Evolutionary conservation across 2,113 vertebrate species (phyloP), one percentile per base, ranked within the genome.

Genomic region (Tychaedon coryphoeus): DNA sequence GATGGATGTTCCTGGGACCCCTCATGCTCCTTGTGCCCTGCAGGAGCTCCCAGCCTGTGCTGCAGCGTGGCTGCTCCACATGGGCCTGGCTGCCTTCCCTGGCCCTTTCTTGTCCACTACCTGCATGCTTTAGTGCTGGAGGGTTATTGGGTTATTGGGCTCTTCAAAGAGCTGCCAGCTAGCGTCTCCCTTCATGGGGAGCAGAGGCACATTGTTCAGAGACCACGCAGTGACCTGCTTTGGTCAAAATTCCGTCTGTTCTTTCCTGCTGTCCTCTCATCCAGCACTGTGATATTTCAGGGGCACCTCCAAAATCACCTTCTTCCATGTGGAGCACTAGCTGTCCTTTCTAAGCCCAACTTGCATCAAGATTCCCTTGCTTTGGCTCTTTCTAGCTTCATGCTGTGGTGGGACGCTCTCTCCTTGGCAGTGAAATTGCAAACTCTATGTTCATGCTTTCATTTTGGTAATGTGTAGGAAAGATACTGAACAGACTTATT

Each of bases 1-100:
- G 79, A 9, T 8, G 28, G 25, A 1, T 64, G 23, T 64, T 64
- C 50, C 65, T 83, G 38, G 31, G 14, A 64, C 10, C 34, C 19
- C 34, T 57, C 0, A 0, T 53, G n/a, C 16, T 29, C n/a, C 56
- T 62, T 0, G 0, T 66, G 47, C 12, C 20, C 23, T 40, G 20
- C 51, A 43, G 47, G 74, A 88, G 29, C 48, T 69, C 54, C 36
- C 33, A 31, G 9, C 10, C 47, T 17, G 43, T 18, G 34, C 65
- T 5, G 3, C 56, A 45, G 14, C 1, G 3, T 0, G 0, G 56
- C 50, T 64, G 47, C 26, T 81, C n/a, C 51, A 14, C 6, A 2
- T 18, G 15, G 65, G 12, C 42, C 66, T 64, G 33, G 12, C 18
- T 75, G 36, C 45, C 11, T 74, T 76, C 0, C 0, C 36, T 34